Evolutionary conservation across 2,113 vertebrate species (phyloP), one percentile per base, ranked within the genome.

Genomic region (Nothoprocta pentlandii): DNA sequence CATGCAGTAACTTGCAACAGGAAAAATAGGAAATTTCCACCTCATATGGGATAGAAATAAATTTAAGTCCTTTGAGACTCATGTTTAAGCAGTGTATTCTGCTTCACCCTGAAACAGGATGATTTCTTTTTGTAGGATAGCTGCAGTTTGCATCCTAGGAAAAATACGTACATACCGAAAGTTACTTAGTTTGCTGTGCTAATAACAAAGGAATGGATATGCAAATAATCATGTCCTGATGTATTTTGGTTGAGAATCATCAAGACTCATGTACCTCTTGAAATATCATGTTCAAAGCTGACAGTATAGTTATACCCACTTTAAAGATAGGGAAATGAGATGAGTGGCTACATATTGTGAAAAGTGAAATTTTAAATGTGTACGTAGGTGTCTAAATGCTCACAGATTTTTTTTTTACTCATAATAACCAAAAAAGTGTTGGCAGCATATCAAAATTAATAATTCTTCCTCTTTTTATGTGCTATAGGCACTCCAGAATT

Each of bases 351-450:
- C 47, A 78, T 79, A 74, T 53, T 84, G 16, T 86, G 77, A 84
- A 85, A 91, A 93, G 91, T 82, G 25, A 89, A 87, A 77, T 92
- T 91, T 81, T 76, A 89, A 93, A 87, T 82, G 39, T 73, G 54
- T 87, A 62, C 44, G 89, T 89, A 70, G 68, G 81, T 95, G 94
- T 91, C 87, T 96, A 85, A 95, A 94, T 83, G 88, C 39, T 89
- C 92, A 81, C 66, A 93, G 92, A 75, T 95, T 1, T 78, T 67
- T 94, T 93, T 89, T 84, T 80, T 95, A 28, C 58, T 32, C 87
- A 14, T 91, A 89, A 91, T 76, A 93, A 89, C 84, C 47, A 85
- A 90, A 94, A 89, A 90, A 63, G 66, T 81, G 66, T 91, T 93
- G 90, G 79, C 86, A 93, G 69, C 73, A 9, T 68, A 90, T 64